Evolutionary conservation across 2,797 vertebrate genomes (phyloP), one percentile per base, ranked within the genome.

Genomic region (Scolopax bukidnonensis): DNA sequence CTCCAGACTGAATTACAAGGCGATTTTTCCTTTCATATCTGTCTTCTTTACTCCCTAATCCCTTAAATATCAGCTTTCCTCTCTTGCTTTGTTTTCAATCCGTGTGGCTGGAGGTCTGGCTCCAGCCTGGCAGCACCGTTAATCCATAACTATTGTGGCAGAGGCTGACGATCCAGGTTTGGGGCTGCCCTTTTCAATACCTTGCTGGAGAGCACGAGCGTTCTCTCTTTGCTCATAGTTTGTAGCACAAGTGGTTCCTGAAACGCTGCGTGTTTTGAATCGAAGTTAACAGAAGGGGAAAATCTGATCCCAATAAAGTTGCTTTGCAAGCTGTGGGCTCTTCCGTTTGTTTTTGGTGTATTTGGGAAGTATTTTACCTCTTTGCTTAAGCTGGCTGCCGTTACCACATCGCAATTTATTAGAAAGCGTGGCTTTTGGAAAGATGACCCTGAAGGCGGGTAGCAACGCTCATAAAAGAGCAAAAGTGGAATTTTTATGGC

Each of bases 341-440:
- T 51, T 5, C 56, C 13, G 1, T 10, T 50, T 32, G 15, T 65
- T 73, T 27, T 21, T 19, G 8, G 32, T 3, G 19, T 2, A 1
- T 57, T 85, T 64, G 27, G 70, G 65, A 73, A 15, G 59, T 21
- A 4, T 79, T 89, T 65, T 15, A 5, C n/a, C 51, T 32, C 14
- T 20, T 63, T 36, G 23, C 21, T 83, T 32, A 2, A 40, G 4
- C 33, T 48, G 33, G 7, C 30, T 70, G n/a, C 11, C 60, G 24
- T 54, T 47, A 33, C 38, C 64, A 19, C 24, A 79, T 60, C 21
- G 8, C 30, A 27, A 5, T 65, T 84, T 40, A 10, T 33, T 18
- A 23, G 32, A 21, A 67, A 41, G 14, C 4, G 1, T 27, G 54
- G 60, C 51, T 75, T 71, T 81, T 40, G 17, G 32, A 27, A 45